Evolutionary conservation across 2,113 vertebrate species (phyloP), one percentile per base, ranked within the genome.

Genomic region (Corythoichthys intestinalis): DNA sequence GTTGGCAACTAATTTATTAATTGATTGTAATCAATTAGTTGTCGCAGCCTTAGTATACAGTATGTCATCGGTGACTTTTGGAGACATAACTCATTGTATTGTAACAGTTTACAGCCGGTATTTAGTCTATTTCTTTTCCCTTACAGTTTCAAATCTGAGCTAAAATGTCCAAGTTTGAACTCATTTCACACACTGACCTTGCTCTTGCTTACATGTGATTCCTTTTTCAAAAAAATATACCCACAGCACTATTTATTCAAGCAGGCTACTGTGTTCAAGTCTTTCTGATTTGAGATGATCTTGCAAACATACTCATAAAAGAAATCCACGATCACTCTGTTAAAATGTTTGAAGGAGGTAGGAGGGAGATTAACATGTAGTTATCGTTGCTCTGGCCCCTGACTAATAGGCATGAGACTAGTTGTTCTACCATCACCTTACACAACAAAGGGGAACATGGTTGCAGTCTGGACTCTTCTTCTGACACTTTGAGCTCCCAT

Each of bases 331-430:
- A 86, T 88, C 81, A 80, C 38, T 81, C 73, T 71, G 8, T 83
- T 67, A 80, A 84, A 74, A 83, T 80, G 66, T 83, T 81, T 79
- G 69, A 83, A 80, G 83, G 69, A 77, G 65, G 20, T 58, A 72
- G 83, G 69, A 77, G 65, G 20, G 54, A 72, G 74, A 82, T 87
- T 86, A 81, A 80, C 52, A 79, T 84, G 80, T 81, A 82, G 84
- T 84, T 83, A 87, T 71, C 77, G 78, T 76, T 83, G 79, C 78
- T 82, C 80, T 74, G 80, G 67, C 74, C 74, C 69, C 44, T 62
- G 64, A 62, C 74, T 87, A 85, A 90, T 82, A 66, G 82, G 79
- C 57, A 67, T 69, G 69, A 47, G 67, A 20, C 70, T 63, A 77
- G 84, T 82, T 47, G 12, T 12, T 59, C 70, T 80, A 85, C 70